Base-by-base conservation (phyloP, 2,888 invertebrate species). In the Urechis unicinctus region DNA sequence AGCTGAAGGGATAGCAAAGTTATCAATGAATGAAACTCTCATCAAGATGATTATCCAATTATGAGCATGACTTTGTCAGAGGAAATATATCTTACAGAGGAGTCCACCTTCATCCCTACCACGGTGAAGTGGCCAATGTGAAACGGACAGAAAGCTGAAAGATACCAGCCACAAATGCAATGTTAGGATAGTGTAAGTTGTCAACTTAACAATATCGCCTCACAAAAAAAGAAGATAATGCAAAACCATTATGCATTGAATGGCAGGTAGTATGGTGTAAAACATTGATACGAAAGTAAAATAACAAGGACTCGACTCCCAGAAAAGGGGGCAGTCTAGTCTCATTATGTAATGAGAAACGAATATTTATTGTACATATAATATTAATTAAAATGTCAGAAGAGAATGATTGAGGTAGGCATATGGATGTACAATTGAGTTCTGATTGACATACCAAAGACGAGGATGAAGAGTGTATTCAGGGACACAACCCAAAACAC, bases 401-500 rank as follows among this genome's bases (percentile, higher is more conserved):
- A 36, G n/a, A 43, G 24, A 52, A 3, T 36, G 22, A 71, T n/a
- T n/a, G n/a, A n/a, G n/a, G n/a, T n/a, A n/a, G n/a, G n/a, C n/a
- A n/a, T n/a, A n/a, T n/a, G n/a, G n/a, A n/a, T n/a, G n/a, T n/a
- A n/a, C n/a, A n/a, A n/a, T n/a, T n/a, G n/a, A n/a, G n/a, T n/a
- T n/a, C n/a, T n/a, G n/a, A n/a, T n/a, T n/a, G n/a, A n/a, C 78
- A 78, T 70, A 83, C 83, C 83, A 81, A 98, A 98, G 24, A 95
- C 88, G 61, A 97, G 84, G 63, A 97, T 96, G 75, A 97, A 97
- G 55, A 97, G 82, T 0, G 96, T 94, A 74, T 98, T 97, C 29
- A 98, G 80, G 0, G 95, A 94, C 24, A 97, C 92, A 26, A 97
- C 95, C 97, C 97, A 98, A 76, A 98, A 96, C 0, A 98, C 96